These are phyloP conservation scores for Cricetomys ansorgei DNA, from an alignment of 2,113 vertebrate species.

Conservation along the genomic window DNA sequence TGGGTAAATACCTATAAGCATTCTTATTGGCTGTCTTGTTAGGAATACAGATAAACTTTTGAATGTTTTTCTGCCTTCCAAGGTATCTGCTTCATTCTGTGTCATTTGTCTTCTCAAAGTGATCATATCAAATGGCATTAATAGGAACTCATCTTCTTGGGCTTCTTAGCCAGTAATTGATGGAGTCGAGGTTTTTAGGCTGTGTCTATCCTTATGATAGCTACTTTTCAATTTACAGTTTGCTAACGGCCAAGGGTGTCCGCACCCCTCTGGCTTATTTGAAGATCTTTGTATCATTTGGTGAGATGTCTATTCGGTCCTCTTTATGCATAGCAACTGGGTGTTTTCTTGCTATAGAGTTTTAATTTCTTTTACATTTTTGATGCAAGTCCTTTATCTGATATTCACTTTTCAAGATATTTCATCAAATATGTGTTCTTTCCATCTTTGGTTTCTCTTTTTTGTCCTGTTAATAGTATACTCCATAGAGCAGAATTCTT, in stretches of 20 bases:
- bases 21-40: background rate
- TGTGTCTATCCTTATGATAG: background rate
- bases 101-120: conserved; percentile 26
- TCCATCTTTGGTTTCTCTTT: conserved; percentile 4
- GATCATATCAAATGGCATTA: background rate
- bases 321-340: background rate
- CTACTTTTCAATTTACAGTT: conserved; percentile 7
- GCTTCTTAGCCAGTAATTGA: background rate
- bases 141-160: background rate
- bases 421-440: background rate
- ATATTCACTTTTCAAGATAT: background rate
- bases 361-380: conserved; percentile 10
- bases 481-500: conserved; percentile 7
- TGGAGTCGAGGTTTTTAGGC: background rate
- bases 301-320: background rate
- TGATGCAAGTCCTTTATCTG: background rate
- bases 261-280: background rate
- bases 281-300: background rate
- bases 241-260: background rate
- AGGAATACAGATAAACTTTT: conserved; percentile 16
- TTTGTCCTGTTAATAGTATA: conserved; percentile 16
- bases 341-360: conserved; percentile 30
- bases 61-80: conserved; percentile 30
- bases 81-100: conserved; percentile 6
- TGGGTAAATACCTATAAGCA: conserved; percentile 21